A percentile compares a stretch with the other conserved stretches of the same genome.
phyloP scores from a whole-genome alignment of 2,113 vertebrate genomes.

The Dasyornis broadbenti region DNA sequence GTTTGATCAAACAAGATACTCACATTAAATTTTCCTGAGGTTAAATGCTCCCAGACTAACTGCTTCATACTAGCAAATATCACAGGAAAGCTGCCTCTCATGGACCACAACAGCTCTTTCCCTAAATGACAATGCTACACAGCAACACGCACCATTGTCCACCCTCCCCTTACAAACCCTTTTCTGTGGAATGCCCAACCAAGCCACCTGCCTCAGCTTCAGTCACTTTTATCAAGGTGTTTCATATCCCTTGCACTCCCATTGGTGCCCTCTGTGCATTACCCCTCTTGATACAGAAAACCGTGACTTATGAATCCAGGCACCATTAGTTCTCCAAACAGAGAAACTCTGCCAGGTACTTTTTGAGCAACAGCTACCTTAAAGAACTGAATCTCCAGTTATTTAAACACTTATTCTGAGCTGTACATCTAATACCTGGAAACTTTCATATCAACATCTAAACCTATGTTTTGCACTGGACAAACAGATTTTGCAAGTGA shows the following conservation, averaged over 20 bases:
- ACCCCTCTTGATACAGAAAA: background rate
- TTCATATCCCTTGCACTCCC: background rate
- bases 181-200: background rate
- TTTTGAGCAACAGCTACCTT: background rate
- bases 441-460: background rate
- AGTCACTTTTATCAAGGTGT: fast-evolving
- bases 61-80: fast-evolving
- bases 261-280: fast-evolving
- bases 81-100: background rate
- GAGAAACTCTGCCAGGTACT: background rate
- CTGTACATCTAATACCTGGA: background rate
- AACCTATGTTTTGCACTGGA: fast-evolving
- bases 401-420: background rate
- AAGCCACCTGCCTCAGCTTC: background rate
- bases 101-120: background rate
- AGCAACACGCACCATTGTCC: fast-evolving
- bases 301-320: background rate
- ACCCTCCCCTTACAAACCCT: fast-evolving
- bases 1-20: background rate
- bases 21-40: background rate
- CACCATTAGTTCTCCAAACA: background rate
- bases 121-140: background rate
- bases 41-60: background rate
- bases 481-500: background rate
- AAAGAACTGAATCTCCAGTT: background rate